These are phyloP conservation scores for Archilochus colubris DNA, from an alignment of 2,113 vertebrate species.

Conservation along the genomic window DNA sequence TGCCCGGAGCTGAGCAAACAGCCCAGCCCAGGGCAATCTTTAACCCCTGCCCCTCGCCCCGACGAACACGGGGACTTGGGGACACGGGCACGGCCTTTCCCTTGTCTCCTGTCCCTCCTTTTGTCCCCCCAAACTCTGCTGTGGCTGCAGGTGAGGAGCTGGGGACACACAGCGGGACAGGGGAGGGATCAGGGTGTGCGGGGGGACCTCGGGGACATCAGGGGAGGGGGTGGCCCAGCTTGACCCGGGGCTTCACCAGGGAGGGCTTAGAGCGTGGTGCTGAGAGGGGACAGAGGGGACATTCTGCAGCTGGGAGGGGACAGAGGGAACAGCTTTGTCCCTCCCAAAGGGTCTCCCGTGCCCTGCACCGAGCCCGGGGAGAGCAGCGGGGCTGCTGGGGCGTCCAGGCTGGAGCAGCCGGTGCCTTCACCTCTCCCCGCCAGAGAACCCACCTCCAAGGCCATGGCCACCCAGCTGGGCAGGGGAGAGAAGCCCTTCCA, in stretches of 20 bases:
- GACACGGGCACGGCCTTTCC: neutral
- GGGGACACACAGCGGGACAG: neutral
- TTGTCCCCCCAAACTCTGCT: neutral
- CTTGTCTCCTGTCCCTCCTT: neutral
- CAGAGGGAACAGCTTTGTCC: neutral
- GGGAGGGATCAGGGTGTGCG: neutral
- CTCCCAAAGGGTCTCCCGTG: accelerated
- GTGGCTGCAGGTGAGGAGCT: accelerated
- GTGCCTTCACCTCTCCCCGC: neutral
- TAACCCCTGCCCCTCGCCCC: neutral
- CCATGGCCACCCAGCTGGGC: neutral
- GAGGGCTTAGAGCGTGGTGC: neutral
- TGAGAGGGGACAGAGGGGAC: neutral
- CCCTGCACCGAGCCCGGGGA: accelerated
- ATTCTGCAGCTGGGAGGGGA: neutral
- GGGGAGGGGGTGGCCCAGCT: neutral
- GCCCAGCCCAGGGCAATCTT: neutral
- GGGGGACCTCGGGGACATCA: no score
- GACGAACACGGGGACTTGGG: accelerated
- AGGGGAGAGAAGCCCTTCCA: constrained; percentile 71
- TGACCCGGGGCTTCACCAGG: neutral
- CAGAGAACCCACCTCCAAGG: accelerated
- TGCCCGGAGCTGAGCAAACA: neutral
- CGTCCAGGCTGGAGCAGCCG: accelerated
- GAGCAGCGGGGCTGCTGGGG: accelerated